These are phyloP conservation scores for Neostethus bicornis DNA, from an alignment of 2,797 vertebrate species.

Conservation along the genomic window DNA sequence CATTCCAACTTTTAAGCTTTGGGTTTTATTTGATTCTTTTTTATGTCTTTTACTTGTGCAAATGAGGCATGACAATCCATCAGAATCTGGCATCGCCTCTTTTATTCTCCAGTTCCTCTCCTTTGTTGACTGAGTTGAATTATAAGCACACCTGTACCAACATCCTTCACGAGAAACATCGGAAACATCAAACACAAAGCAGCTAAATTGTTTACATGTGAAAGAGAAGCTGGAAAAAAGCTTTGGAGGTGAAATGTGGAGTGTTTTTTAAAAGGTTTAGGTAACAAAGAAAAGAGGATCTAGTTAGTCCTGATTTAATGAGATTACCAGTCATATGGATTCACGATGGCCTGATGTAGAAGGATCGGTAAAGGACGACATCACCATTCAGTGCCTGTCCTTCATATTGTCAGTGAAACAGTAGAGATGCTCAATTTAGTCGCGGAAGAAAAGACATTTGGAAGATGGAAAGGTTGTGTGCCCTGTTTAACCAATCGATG, in stretches of 20 bases:
- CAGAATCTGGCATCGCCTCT: not conserved
- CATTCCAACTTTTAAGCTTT: too few relatives aligned
- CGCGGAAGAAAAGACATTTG: conserved; percentile 30
- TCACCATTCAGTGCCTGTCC: conserved; percentile 33
- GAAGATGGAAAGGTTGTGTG: conserved; percentile 20
- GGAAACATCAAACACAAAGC: not conserved
- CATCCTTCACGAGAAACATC: conserved; percentile 7
- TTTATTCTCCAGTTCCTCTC: not conserved
- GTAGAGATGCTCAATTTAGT: conserved; percentile 43
- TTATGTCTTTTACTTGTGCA: not conserved
- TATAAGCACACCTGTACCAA: conserved; percentile 6
- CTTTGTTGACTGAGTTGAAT: not conserved
- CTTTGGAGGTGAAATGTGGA: conserved; percentile 10
- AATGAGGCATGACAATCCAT: too few relatives aligned
- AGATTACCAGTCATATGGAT: conserved; percentile 57
- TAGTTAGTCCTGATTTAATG: conserved; percentile 53
- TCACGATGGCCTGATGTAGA: conserved; percentile 47
- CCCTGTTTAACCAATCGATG: too few relatives aligned
- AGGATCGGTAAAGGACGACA: conserved; percentile 48
- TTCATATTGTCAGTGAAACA: conserved; percentile 11
- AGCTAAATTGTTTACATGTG: not conserved
- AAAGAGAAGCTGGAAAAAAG: not conserved
- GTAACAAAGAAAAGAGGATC: conserved; percentile 22
- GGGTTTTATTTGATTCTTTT: not conserved
- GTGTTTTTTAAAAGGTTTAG: conserved; percentile 22